A percentile compares a stretch with the other conserved stretches of the same genome.
Conservation (phyloP, 2,113 vertebrate species). For the Porphyrio hochstetteri region DNA sequence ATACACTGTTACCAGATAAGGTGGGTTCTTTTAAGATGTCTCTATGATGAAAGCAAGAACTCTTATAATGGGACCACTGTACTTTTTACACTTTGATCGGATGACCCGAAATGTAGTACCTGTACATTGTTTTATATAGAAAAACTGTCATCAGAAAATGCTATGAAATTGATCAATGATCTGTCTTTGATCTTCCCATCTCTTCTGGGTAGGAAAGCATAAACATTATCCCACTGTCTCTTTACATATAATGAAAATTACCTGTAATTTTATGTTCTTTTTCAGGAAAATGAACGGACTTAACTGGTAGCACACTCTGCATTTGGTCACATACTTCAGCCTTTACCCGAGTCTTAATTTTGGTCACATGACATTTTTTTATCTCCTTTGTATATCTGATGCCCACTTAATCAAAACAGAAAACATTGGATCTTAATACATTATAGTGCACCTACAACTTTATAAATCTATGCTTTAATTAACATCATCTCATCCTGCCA, state of each 20-base stretch:
- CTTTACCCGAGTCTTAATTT: slow-evolving; percentile 47
- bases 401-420: slow-evolving; percentile 3
- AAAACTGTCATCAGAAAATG: background rate
- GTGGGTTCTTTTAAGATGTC: background rate
- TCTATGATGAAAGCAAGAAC: background rate
- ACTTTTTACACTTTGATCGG: background rate
- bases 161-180: background rate
- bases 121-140: background rate
- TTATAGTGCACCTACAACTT: background rate
- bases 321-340: slow-evolving; percentile 14
- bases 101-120: background rate
- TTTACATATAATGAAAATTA: background rate
- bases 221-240: background rate
- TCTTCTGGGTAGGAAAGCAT: background rate
- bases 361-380: background rate
- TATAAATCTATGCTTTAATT: background rate
- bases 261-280: background rate
- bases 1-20: background rate
- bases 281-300: background rate
- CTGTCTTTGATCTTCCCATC: background rate
- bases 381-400: background rate
- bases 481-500: background rate
- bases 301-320: background rate
- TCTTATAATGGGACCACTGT: background rate
- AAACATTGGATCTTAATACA: background rate